Base-by-base conservation (phyloP, 1,140 invertebrate genomes). In the Plectrocnemia conspersa region DNA sequence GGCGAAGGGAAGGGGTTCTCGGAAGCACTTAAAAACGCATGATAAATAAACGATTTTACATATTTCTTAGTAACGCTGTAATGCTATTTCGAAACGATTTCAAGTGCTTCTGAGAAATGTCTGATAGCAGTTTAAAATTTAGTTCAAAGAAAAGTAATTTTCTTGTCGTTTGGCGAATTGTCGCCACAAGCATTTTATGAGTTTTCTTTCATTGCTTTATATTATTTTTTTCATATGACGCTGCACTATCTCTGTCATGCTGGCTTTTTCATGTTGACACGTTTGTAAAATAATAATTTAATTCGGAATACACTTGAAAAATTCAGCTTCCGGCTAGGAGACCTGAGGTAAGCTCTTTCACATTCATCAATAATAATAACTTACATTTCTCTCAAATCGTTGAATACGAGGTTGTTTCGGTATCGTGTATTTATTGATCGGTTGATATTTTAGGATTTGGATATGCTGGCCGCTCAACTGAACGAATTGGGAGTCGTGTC, bases 401-500 rank as follows among this genome's bases (percentile, higher is more conserved):
- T n/a, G n/a, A n/a, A n/a, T n/a, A n/a, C n/a, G n/a, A n/a, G n/a
- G n/a, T 9, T 40, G 36, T 40, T 18, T 13, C 6, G 36, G 16
- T 42, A 18, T 47, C 6, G 22, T 42, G 3, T 7, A 5, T 36
- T 35, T 33, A 35, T 35, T 16, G 3, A 25, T 25, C 19, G 23
- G 3, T 19, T n/a, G 15, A 6, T 38, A n/a, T 25, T 52, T 46
- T 77, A 93, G 91, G 91, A 95, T 74, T 82, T 96, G 76, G 92
- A 96, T 74, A 85, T 88, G 70, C 75, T 96, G 67, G 92, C 92
- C 59, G 91, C 90, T 68, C 92, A 96, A 75, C 79, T 96, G 65
- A 93, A 90, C 77, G 90, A 95, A 75, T 77, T 96, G 68, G 90
- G 88, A 64, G 84, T 89, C 54, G 78, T 80, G 52, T 67, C 76